phyloP scores from a whole-genome alignment of 1,140 invertebrate genomes.

The Apis laboriosa region DNA sequence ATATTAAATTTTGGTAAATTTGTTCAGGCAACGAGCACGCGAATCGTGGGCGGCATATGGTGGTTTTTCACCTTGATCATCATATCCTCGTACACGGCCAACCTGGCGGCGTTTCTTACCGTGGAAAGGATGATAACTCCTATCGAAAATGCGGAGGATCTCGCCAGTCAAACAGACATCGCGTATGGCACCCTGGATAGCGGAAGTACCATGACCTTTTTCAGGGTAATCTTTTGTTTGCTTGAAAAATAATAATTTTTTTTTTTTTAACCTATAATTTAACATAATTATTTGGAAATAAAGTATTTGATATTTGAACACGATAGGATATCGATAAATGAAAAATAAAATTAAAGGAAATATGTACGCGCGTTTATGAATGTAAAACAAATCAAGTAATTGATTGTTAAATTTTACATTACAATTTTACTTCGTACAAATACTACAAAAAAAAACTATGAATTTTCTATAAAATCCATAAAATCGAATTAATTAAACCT shows the following conservation, averaged over 20 bases:
- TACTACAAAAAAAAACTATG: too few relatives aligned
- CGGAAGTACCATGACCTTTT: slow-evolving; percentile 91
- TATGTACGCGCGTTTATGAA: too few relatives aligned
- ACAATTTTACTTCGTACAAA: too few relatives aligned
- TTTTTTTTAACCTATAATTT: too few relatives aligned
- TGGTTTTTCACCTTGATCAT: slow-evolving; percentile 96
- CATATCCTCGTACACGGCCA: slow-evolving; percentile 94
- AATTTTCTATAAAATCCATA: too few relatives aligned
- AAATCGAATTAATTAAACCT: too few relatives aligned
- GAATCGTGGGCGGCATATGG: slow-evolving; percentile 91
- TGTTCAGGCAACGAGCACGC: slow-evolving; percentile 85
- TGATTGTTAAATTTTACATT: too few relatives aligned
- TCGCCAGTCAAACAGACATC: slow-evolving; percentile 92
- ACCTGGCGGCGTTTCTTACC: slow-evolving; percentile 93
- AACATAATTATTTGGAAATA: too few relatives aligned
- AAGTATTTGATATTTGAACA: background rate
- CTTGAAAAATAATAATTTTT: background rate
- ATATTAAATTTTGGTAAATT: background rate
- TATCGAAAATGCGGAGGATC: slow-evolving; percentile 91
- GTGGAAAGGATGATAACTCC: slow-evolving; percentile 93
- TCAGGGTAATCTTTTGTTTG: slow-evolving; percentile 82
- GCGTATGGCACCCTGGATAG: slow-evolving; percentile 90
- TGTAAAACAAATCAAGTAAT: too few relatives aligned
- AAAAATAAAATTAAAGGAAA: too few relatives aligned
- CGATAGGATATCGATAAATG: too few relatives aligned